phyloP scores from a whole-genome alignment of 1,140 invertebrate genomes.

The Mesaphorura yosii region DNA sequence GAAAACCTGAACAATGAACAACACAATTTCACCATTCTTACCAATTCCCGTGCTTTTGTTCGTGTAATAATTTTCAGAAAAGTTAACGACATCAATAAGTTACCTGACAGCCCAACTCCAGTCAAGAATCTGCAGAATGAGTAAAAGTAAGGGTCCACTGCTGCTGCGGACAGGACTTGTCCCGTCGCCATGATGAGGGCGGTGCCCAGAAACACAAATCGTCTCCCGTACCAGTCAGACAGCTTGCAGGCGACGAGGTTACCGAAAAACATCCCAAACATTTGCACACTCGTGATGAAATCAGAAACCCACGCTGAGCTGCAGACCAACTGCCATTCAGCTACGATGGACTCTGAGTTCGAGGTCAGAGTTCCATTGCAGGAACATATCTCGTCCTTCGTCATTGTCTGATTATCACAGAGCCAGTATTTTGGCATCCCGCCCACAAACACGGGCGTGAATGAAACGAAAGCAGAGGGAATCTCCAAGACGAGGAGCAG shows the following conservation, averaged over 20 bases:
- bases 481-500: conserved; percentile 23
- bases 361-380: conserved; percentile 17
- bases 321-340: conserved; percentile 26
- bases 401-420: conserved; percentile 7
- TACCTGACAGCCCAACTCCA: conserved; percentile 22
- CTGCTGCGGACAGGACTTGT: conserved; percentile 9
- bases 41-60: not conserved
- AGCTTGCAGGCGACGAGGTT: conserved; percentile 21
- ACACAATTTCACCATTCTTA: too few relatives aligned
- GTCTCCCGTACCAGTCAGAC: conserved; percentile 27
- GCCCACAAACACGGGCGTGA: conserved; percentile 24
- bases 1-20: conserved; percentile 6
- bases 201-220: conserved; percentile 17
- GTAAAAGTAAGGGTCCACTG: conserved; percentile 19
- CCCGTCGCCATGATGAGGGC: conserved; percentile 18
- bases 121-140: conserved; percentile 20
- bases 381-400: conserved; percentile 5
- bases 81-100: not conserved
- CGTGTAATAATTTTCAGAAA: not conserved
- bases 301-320: conserved; percentile 17
- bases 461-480: conserved; percentile 25
- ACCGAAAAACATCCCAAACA: conserved; percentile 27
- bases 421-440: conserved; percentile 8
- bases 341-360: conserved; percentile 5
- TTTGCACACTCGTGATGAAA: conserved; percentile 21